Evolutionary conservation across 2,888 invertebrate species (phyloP).

Genomic region (Geotrupes spiniger): DNA sequence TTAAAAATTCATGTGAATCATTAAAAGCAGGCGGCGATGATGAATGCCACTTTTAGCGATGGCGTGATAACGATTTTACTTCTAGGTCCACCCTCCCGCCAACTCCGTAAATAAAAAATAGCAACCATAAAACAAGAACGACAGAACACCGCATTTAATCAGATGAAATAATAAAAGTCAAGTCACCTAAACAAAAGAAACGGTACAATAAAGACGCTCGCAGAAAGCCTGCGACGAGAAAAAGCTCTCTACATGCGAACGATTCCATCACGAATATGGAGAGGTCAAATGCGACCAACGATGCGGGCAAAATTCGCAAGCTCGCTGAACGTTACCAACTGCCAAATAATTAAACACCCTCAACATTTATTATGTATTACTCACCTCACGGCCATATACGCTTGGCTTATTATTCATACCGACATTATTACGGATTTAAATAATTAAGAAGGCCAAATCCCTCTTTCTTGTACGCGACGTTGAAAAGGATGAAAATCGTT

Average conservation of each 20-base stretch:
- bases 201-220: conserved; percentile 32
- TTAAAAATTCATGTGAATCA: too few relatives aligned
- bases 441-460: conserved; percentile 37
- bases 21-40: too few relatives aligned
- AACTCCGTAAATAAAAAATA: conserved; percentile 32
- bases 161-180: conserved; percentile 38
- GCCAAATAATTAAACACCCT: conserved; percentile 46
- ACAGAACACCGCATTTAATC: conserved; percentile 38
- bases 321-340: conserved; percentile 34
- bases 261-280: conserved; percentile 10
- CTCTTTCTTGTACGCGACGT: conserved; percentile 27
- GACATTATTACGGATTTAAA: conserved; percentile 48
- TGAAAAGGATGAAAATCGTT: too few relatives aligned
- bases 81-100: too few relatives aligned
- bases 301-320: conserved; percentile 25
- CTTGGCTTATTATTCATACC: conserved; percentile 50
- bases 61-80: too few relatives aligned
- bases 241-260: conserved; percentile 11
- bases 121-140: conserved; percentile 30
- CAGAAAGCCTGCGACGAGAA: conserved; percentile 17
- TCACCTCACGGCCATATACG: conserved; percentile 45
- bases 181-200: conserved; percentile 35
- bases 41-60: too few relatives aligned
- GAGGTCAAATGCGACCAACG: conserved; percentile 9
- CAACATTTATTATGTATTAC: conserved; percentile 47